Evolutionary conservation across 2,113 vertebrate species (phyloP).

Genomic region (Charina bottae): DNA sequence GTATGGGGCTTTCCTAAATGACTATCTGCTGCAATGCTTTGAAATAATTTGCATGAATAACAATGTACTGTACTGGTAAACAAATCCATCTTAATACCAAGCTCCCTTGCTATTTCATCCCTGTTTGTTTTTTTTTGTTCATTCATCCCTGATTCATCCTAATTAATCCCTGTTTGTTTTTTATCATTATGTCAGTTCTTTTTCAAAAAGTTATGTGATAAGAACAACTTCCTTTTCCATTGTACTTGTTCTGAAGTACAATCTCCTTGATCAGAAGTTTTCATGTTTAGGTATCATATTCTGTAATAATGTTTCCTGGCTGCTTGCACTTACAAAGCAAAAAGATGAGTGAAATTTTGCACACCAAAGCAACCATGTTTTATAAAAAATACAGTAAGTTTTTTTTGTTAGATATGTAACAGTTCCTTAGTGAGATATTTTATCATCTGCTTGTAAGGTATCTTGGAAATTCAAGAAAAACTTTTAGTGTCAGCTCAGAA

Average conservation of each 20-base stretch:
- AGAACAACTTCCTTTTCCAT: not conserved
- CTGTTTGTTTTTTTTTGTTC: not conserved
- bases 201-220: not conserved
- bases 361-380: not conserved
- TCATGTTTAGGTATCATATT: not conserved
- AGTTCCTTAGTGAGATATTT: not conserved
- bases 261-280: not conserved
- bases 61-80: not conserved
- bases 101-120: too few relatives aligned
- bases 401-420: not conserved
- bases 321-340: not conserved
- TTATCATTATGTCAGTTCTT: not conserved
- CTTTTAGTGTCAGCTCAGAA: not conserved
- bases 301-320: not conserved
- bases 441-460: not conserved
- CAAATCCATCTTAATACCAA: not conserved
- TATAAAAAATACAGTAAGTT: not conserved
- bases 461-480: not conserved
- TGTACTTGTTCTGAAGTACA: not conserved
- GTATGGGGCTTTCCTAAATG: not conserved
- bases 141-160: too few relatives aligned
- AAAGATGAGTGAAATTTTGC: not conserved
- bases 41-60: constrained; percentile 18
- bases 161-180: not conserved
- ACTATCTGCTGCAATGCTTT: not conserved